Percentiles rank a stretch among this genome's conserved stretches.
These are phyloP conservation scores for Equus quagga DNA, from an alignment of 2,113 vertebrate genomes.

Conservation along the genomic window DNA sequence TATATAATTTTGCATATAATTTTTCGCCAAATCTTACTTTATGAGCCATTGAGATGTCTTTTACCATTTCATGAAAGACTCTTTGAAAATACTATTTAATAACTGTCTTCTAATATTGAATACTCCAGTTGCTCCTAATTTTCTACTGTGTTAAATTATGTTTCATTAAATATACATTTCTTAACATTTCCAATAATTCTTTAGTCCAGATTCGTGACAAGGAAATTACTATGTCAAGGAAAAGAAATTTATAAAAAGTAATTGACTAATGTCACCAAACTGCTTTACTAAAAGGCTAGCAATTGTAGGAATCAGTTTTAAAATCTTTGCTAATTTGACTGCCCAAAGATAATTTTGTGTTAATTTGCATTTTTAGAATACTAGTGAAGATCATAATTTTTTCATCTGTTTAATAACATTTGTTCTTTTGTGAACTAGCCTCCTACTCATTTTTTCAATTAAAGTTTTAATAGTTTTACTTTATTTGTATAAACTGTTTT, in stretches of 20 bases:
- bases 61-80: not conserved
- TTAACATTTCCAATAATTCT: not conserved
- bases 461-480: not conserved
- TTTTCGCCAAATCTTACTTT: not conserved
- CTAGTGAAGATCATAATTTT: not conserved
- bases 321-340: not conserved
- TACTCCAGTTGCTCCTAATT: not conserved
- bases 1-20: not conserved
- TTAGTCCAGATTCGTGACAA: not conserved
- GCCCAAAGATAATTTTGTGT: not conserved
- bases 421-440: not conserved
- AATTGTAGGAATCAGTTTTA: not conserved
- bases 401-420: not conserved
- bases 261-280: not conserved
- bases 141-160: not conserved
- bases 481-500: not conserved
- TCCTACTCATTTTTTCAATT: not conserved
- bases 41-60: not conserved
- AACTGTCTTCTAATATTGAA: not conserved
- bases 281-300: not conserved
- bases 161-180: not conserved
- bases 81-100: slow-evolving; percentile 11
- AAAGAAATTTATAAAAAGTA: not conserved
- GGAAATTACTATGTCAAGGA: not conserved
- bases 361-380: not conserved